phyloP scores from a whole-genome alignment of 2,113 vertebrate species.

The Melanerpes formicivorus region DNA sequence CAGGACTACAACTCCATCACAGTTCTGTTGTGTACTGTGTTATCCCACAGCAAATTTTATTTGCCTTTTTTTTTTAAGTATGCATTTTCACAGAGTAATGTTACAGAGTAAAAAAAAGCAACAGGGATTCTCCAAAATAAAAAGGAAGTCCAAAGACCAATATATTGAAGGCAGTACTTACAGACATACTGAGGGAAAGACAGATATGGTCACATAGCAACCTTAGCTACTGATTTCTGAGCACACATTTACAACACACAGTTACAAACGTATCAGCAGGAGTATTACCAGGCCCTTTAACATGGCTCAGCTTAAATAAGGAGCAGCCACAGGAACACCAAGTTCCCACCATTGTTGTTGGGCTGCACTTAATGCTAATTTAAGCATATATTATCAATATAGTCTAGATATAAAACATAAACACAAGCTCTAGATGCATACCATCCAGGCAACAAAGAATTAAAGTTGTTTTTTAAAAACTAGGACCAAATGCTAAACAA shows the following conservation, averaged over 20 bases:
- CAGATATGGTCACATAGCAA: fast-evolving
- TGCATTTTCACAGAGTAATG: not conserved
- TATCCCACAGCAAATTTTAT: not conserved
- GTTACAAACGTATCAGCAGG: not conserved
- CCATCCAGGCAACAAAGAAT: not conserved
- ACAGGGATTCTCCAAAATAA: not conserved
- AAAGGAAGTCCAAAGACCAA: not conserved
- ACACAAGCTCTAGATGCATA: not conserved
- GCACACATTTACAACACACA: not conserved
- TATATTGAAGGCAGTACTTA: not conserved
- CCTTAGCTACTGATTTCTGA: not conserved
- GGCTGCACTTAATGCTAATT: not conserved
- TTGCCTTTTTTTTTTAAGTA: not conserved
- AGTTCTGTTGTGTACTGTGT: not conserved
- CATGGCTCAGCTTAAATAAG: not conserved
- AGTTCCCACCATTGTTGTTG: not conserved
- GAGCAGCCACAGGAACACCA: not conserved
- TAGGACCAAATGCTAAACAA: not conserved
- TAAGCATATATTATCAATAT: not conserved
- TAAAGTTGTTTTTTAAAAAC: not conserved
- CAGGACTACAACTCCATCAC: too few species aligned
- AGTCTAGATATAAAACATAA: not conserved
- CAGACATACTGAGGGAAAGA: not conserved
- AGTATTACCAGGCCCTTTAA: not conserved
- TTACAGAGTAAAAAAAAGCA: not conserved